These are phyloP conservation scores for Callospermophilus lateralis DNA, from an alignment of 2,113 vertebrate species.

Conservation along the genomic window DNA sequence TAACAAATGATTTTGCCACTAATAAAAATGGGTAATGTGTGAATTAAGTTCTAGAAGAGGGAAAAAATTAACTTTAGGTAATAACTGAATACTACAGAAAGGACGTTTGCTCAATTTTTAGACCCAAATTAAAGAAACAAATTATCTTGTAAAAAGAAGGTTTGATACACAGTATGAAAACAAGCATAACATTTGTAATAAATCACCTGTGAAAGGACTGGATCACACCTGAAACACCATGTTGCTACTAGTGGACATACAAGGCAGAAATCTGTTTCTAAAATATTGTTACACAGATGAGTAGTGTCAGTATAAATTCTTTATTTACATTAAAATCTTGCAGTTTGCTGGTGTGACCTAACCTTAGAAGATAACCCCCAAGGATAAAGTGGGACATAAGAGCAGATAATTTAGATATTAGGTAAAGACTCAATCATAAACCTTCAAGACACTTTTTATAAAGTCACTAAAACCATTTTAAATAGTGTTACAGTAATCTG, in stretches of 20 bases:
- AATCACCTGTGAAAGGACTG: slow-evolving; percentile 70
- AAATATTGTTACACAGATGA: slow-evolving; percentile 74
- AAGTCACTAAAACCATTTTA: slow-evolving; percentile 64
- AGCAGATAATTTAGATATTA: slow-evolving; percentile 12
- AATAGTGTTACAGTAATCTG: slow-evolving; percentile 12
- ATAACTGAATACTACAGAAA: slow-evolving; percentile 57
- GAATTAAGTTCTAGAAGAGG: slow-evolving; percentile 18
- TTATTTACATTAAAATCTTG: slow-evolving; percentile 84
- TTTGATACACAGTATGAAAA: slow-evolving; percentile 66
- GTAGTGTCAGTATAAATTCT: slow-evolving; percentile 80
- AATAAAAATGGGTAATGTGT: slow-evolving; percentile 47
- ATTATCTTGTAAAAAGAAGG: slow-evolving; percentile 65
- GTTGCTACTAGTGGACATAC: slow-evolving; percentile 77
- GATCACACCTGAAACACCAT: slow-evolving; percentile 71
- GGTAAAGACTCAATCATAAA: slow-evolving; percentile 41
- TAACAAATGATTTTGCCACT: slow-evolving; percentile 62
- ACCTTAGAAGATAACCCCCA: slow-evolving; percentile 76
- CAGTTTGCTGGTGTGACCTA: slow-evolving; percentile 83
- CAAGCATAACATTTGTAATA: slow-evolving; percentile 75
- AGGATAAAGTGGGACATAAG: slow-evolving; percentile 62
- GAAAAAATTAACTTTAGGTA: slow-evolving; percentile 8
- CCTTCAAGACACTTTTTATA: slow-evolving; percentile 35
- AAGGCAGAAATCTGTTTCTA: slow-evolving; percentile 73
- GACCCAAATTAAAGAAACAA: slow-evolving; percentile 57
- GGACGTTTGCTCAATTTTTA: slow-evolving; percentile 61